Conservation (phyloP, 2,888 invertebrate genomes). For the Drosophila borealis region DNA sequence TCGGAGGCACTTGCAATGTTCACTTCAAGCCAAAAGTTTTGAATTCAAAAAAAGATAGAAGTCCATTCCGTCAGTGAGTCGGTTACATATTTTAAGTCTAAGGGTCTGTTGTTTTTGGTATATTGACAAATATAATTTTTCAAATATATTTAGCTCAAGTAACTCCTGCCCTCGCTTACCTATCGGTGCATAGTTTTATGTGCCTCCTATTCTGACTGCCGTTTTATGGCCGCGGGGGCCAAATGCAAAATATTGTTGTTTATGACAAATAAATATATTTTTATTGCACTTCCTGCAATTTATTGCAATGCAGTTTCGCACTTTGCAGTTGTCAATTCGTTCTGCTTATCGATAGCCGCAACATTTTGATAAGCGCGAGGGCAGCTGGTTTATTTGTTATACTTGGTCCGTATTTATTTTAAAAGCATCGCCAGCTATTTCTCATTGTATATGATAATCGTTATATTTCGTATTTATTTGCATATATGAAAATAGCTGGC, state of each 20-base stretch:
- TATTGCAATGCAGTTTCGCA: conserved; percentile 64
- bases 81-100: no score
- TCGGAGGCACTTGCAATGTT: not conserved
- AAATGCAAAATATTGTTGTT: conserved; percentile 52
- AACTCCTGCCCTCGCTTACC: not conserved
- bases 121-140: not conserved
- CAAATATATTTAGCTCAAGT: not conserved
- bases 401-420: conserved; percentile 64
- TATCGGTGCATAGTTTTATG: conserved; percentile 31
- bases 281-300: conserved; percentile 73
- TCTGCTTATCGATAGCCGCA: conserved; percentile 61
- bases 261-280: conserved; percentile 70
- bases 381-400: conserved; percentile 38
- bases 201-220: conserved; percentile 17
- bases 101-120: no score
- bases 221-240: conserved; percentile 52
- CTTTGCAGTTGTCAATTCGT: conserved; percentile 34
- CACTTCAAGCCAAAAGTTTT: no score
- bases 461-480: conserved; percentile 71
- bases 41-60: no score
- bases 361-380: not conserved
- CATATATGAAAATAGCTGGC: conserved; percentile 59
- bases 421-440: conserved; percentile 55
- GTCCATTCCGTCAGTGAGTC: no score
- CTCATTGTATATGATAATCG: conserved; percentile 39